These are phyloP conservation scores for Rhyacophila evoluta DNA, from an alignment of 2,888 invertebrate genomes.

Conservation along the genomic window DNA sequence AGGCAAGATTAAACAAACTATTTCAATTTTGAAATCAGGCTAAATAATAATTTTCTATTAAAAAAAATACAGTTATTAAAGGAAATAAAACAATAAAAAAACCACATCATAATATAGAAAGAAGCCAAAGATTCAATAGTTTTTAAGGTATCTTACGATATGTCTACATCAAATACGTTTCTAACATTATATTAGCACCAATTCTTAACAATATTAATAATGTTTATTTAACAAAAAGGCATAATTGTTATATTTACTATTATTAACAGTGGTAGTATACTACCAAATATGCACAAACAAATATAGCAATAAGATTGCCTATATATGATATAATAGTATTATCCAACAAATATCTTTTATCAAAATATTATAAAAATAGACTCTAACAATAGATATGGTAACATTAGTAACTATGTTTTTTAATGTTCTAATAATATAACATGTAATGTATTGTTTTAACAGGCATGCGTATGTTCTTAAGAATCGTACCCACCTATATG, in stretches of 20 bases:
- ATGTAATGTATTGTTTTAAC: no score
- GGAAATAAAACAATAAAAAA: neutral
- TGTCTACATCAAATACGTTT: neutral
- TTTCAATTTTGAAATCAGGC: neutral
- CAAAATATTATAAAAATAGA: constrained; percentile 22
- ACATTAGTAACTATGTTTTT: constrained; percentile 19
- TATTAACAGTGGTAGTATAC: neutral
- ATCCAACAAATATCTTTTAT: constrained; percentile 5
- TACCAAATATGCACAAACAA: neutral
- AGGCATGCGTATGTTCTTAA: no score
- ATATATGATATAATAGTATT: neutral
- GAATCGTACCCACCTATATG: no score
- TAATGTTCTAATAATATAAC: no score
- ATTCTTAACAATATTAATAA: neutral
- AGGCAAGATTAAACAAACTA: constrained; percentile 3
- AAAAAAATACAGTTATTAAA: neutral
- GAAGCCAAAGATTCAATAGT: neutral
- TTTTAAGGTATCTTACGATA: neutral
- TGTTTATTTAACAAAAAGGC: neutral
- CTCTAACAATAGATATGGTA: constrained; percentile 24
- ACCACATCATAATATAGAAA: neutral
- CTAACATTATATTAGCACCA: neutral
- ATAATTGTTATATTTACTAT: neutral
- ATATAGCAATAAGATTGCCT: neutral
- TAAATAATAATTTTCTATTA: neutral